Percentiles rank a stretch among this genome's conserved stretches.
Evolutionary conservation across 2,797 vertebrate species (phyloP).

Genomic region (Enteromius radiatus): DNA sequence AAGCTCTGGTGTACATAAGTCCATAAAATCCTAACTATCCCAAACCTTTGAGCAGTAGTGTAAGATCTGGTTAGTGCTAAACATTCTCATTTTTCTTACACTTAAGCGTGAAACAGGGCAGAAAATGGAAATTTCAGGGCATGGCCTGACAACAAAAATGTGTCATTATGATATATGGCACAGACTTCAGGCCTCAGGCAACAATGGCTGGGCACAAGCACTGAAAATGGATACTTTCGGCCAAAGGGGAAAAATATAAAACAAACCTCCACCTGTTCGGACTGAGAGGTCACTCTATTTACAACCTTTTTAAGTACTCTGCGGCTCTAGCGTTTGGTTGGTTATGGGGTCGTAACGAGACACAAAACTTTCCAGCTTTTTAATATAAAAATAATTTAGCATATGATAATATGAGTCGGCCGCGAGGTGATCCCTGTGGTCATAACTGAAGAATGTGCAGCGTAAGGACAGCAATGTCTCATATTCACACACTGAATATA

Average conservation of each 20-base stretch:
- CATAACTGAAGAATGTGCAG: slow-evolving; percentile 14
- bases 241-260: slow-evolving; percentile 56
- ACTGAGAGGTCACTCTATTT: slow-evolving; percentile 24
- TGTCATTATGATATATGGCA: slow-evolving; percentile 71
- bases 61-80: not conserved
- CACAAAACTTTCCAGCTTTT: slow-evolving; percentile 6
- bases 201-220: slow-evolving; percentile 57
- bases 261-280: slow-evolving; percentile 49
- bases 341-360: not conserved
- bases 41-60: not conserved
- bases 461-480: not conserved
- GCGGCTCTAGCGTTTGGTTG: not conserved
- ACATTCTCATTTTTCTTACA: not conserved
- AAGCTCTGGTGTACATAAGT: not conserved
- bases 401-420: slow-evolving; percentile 6
- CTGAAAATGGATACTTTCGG: slow-evolving; percentile 49
- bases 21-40: not conserved
- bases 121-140: slow-evolving; percentile 46
- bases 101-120: not conserved
- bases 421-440: not conserved
- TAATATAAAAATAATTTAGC: not conserved
- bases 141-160: slow-evolving; percentile 62
- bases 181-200: slow-evolving; percentile 62
- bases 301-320: slow-evolving; percentile 12
- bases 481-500: not conserved